Base-by-base conservation (phyloP, 2,113 vertebrate genomes). In the Pavo muticus region DNA sequence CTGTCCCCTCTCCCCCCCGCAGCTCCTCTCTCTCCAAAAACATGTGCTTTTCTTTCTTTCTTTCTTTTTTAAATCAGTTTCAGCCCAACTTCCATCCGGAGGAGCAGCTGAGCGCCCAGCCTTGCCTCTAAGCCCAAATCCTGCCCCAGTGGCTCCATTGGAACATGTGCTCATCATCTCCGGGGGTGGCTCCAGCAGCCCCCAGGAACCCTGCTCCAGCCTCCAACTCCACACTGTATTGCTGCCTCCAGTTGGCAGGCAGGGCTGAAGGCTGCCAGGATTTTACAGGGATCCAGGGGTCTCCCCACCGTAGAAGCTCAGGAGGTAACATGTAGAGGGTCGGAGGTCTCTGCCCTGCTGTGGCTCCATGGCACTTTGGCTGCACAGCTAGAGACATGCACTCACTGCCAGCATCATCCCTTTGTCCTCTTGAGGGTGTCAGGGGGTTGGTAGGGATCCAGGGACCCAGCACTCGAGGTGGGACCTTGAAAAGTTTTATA, bases 401-500 rank as follows among this genome's bases (percentile, higher is more conserved):
- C 19, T 11, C 20, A n/a, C 57, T 3, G 12, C 12, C 32, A 60
- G 39, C 37, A 1, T 6, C 6, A 14, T 37, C 25, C 52, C 44
- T 50, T 25, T 44, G 6, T 8, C 42, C 24, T 39, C 19, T 47
- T 14, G 21, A 56, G 14, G 20, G 47, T 14, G 14, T 14, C 30
- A 24, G 30, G 40, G 29, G 18, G 64, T 39, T 67, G 50, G n/a
- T 56, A 29, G 57, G 12, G 19, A 3, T 23, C 1, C 42, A 29
- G 12, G 59, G 5, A 67, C 3, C 5, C 11, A 7, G 17, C 25
- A 1, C 7, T 3, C 23, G 7, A 18, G 9, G 35, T 25, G 39
- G 29, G 39, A n/a, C 11, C 21, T 23, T 8, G 16, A 56, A 69
- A 27, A 12, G 32, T 29, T 88, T 23, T 39, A 37, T 27, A 20